Conservation (phyloP, 1,140 invertebrate species). For the Drosophila ercepeae region DNA sequence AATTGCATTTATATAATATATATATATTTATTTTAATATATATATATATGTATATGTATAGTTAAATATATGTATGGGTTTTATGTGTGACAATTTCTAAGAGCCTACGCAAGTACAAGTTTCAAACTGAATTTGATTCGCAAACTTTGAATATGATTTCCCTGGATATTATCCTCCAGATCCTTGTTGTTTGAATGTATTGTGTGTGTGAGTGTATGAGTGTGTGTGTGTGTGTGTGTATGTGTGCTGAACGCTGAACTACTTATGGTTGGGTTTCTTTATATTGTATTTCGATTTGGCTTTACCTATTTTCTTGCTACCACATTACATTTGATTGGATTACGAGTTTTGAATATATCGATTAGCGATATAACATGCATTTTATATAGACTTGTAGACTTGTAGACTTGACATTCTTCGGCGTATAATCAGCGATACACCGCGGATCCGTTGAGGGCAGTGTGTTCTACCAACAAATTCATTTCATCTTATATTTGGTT, state of each 20-base stretch:
- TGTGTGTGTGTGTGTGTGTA: slow-evolving; percentile 5
- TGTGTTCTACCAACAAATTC: slow-evolving; percentile 23
- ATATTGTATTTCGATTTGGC: slow-evolving; percentile 18
- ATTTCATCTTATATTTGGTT: slow-evolving; percentile 2
- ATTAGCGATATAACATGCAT: slow-evolving; percentile 14
- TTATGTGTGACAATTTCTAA: slow-evolving; percentile 27
- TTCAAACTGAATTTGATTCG: slow-evolving; percentile 51
- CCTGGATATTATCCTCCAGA: slow-evolving; percentile 7
- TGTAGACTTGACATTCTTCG: slow-evolving; percentile 16
- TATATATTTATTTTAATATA: slow-evolving; percentile 30
- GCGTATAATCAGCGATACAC: slow-evolving; percentile 20
- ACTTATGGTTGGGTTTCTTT: slow-evolving; percentile 30
- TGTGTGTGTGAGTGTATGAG: slow-evolving; percentile 2
- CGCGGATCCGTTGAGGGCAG: slow-evolving; percentile 35
- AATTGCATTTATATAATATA: slow-evolving; percentile 38
- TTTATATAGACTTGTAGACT: slow-evolving; percentile 36
- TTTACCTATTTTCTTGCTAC: slow-evolving; percentile 33
- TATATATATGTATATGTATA: slow-evolving; percentile 2
- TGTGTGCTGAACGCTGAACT: slow-evolving; percentile 45
- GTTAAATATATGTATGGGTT: slow-evolving; percentile 3
- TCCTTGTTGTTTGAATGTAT: slow-evolving; percentile 1
- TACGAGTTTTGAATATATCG: slow-evolving; percentile 47
- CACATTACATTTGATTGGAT: slow-evolving; percentile 48
- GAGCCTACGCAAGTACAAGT: slow-evolving; percentile 43
- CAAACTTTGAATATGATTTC: slow-evolving; percentile 41